phyloP scores from a whole-genome alignment of 2,797 vertebrate species.

The Cryptoprocta ferox region DNA sequence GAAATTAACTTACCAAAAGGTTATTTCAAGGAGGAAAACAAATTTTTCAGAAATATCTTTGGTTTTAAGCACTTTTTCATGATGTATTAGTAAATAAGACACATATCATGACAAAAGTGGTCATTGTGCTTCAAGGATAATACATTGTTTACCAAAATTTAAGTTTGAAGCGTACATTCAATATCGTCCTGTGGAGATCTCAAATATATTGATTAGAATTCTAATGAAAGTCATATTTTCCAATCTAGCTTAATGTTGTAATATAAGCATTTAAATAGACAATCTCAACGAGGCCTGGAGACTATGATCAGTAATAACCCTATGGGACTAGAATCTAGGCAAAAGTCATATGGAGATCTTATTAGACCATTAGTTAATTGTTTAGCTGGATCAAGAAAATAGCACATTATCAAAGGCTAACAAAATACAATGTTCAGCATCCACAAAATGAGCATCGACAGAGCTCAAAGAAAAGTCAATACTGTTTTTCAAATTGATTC shows the following conservation, averaged over 20 bases:
- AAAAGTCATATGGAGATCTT: not conserved
- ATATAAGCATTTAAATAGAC: not conserved
- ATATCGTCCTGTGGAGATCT: not conserved
- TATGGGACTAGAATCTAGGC: not conserved
- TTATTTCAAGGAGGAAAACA: not conserved
- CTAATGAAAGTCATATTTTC: not conserved
- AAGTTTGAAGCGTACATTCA: not conserved
- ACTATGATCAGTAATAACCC: not conserved
- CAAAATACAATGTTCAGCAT: not conserved
- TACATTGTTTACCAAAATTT: not conserved
- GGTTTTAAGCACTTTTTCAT: not conserved
- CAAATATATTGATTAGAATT: not conserved
- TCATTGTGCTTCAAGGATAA: not conserved
- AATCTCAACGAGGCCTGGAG: not conserved
- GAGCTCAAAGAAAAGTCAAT: not conserved
- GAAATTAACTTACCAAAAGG: not conserved
- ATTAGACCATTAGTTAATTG: not conserved
- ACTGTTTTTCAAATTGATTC: not conserved
- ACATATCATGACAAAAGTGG: not conserved
- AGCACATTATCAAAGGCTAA: not conserved
- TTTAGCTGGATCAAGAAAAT: not conserved
- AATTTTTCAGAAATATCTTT: not conserved
- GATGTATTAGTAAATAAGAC: not conserved
- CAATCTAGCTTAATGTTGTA: not conserved
- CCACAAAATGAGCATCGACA: not conserved